Evolutionary conservation across 2,888 invertebrate genomes (phyloP), one percentile per base, ranked within the genome.

Genomic region (Lottia gigantea): DNA sequence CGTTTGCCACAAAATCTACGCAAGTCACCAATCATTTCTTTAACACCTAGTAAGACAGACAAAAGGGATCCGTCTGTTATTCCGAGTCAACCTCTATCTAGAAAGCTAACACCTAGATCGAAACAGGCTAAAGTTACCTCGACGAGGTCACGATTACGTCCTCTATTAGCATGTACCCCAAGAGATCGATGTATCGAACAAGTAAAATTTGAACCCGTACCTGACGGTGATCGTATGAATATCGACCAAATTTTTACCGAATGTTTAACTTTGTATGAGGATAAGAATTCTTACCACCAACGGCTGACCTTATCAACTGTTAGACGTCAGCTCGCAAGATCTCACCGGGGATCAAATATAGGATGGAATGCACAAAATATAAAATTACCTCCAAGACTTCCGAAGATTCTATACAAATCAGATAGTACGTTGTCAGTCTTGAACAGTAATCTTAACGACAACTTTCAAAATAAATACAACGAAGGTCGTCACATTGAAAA

Each of bases 41-140:
- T 82, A 8, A 80, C 78, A 6, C 76, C 79, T n/a, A 81, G 81
- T 69, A 82, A 82, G 62, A 82, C 81, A 19, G 80, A 80, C 47
- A 74, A 78, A 31, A 78, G 79, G 14, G 72, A 79, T 47, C 80
- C 77, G 62, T 72, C 78, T 7, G 64, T 64, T 64, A 64, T 68
- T 2, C 72, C 1, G 40, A 40, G 1, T 11, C 40, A 40, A 40
- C 40, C 11, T 40, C 6, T 11, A 40, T 40, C 40, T 8, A 40
- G 40, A 40, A 40, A 11, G 7, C 7, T 11, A 11, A 40, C 11
- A 40, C 40, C 40, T 1, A 40, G 40, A 40, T 40, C 11, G 7
- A 40, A 40, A 40, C 40, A 40, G 40, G 40, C 1, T 4, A 40
- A 76, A 45, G 71, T 70, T 15, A 74, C 75, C 55, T 8, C 40